Evolutionary conservation across 2,113 vertebrate genomes (phyloP), one percentile per base, ranked within the genome.

Genomic region (Sminthopsis crassicaudata): DNA sequence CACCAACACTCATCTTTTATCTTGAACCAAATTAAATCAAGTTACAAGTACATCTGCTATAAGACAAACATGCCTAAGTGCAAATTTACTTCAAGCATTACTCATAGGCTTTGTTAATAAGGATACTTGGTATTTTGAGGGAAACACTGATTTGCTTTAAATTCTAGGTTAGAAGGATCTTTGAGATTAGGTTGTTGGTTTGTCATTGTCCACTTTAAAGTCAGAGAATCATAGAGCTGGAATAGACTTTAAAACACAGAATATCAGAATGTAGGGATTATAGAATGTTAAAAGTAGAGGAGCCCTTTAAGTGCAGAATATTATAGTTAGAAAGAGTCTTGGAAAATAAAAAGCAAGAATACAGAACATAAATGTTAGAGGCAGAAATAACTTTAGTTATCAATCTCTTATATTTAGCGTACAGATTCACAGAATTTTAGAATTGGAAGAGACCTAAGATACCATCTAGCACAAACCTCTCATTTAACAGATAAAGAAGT

Each of bases 1-100:
- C 30, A 97, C 54, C 95, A 93, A 97, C 54, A 97, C 97, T 94
- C 96, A 84, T n/a, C 53, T 95, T 92, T 92, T 96, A 96, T 92
- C 96, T 95, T 95, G 91, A 90, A 96, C 90, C 89, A 95, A 95
- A 95, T 95, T 94, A 96, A 97, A 91, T 95, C 97, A 93, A 96
- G 96, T 89, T 92, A 92, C 88, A 94, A 84, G 90, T 92, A 93
- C 0, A 46, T 92, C 88, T 95, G 91, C 95, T 93, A 96, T 94
- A 92, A 94, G 90, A 97, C 55, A 53, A 90, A n/a, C 11, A 93
- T 92, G 55, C 88, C 90, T 93, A 27, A 94, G 55, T 90, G 88
- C 92, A 90, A 94, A 93, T 91, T 30, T 46, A 76, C 60, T 54
- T 48, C 10, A 11, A 93, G 16, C 0, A 57, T 7, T 27, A 27